Evolutionary conservation across 2,113 vertebrate species (phyloP).

Genomic region (Phasianus colchicus): DNA sequence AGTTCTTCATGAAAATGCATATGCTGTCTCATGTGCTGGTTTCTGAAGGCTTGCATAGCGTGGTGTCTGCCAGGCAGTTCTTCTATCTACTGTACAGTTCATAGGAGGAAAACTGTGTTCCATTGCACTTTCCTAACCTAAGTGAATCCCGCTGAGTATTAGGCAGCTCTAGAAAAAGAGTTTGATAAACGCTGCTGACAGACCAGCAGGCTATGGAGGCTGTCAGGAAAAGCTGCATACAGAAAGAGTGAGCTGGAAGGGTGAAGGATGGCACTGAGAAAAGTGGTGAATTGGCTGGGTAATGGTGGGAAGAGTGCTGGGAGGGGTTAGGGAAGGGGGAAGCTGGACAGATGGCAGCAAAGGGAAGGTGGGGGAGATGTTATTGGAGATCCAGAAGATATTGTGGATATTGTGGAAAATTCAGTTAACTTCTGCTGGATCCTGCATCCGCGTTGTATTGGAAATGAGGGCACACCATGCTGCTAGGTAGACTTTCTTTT

Average conservation of each 20-base stretch:
- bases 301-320: neutral
- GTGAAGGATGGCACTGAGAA: neutral
- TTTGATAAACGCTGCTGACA: neutral
- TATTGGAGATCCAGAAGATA: neutral
- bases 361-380: neutral
- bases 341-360: neutral
- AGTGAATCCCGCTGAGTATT: neutral
- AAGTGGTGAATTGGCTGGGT: neutral
- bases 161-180: neutral
- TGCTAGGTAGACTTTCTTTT: neutral
- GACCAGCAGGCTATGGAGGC: neutral
- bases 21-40: neutral
- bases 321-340: neutral
- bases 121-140: neutral
- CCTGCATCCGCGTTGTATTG: neutral
- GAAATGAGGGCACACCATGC: neutral
- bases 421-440: neutral
- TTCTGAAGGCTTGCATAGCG: neutral
- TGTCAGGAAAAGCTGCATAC: fast-evolving
- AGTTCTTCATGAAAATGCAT: neutral
- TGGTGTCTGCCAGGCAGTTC: neutral
- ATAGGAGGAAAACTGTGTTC: neutral
- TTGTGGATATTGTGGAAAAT: neutral
- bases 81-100: neutral
- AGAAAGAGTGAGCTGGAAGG: neutral